phyloP scores from a whole-genome alignment of 2,888 invertebrate species.

The Trichogramma dendrolimi region DNA sequence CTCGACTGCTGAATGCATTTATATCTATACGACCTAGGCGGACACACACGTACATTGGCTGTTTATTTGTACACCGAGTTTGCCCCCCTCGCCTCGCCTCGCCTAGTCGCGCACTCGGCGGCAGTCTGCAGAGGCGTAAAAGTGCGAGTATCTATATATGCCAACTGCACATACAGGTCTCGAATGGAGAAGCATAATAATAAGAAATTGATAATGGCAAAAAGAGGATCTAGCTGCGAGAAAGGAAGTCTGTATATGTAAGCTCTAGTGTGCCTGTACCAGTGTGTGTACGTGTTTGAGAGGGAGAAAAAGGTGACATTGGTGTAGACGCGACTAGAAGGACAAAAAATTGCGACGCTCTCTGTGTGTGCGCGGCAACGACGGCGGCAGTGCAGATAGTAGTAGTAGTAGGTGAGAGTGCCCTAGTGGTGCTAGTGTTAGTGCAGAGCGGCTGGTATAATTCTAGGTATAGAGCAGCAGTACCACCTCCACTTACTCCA shows the following conservation, averaged over 20 bases:
- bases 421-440: too few species aligned
- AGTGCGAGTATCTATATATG: neutral
- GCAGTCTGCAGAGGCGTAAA: neutral
- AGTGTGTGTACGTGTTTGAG: neutral
- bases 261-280: too few species aligned
- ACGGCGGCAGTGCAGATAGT: constrained; percentile 1
- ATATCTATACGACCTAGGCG: too few species aligned
- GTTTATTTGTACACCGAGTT: too few species aligned
- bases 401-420: neutral
- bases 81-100: too few species aligned
- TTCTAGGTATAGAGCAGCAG: constrained; percentile 36
- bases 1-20: too few species aligned
- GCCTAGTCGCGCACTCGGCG: constrained; percentile 1
- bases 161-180: neutral
- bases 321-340: neutral
- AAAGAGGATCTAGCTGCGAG: constrained; percentile 27
- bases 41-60: too few species aligned
- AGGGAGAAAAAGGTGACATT: neutral
- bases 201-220: constrained; percentile 44
- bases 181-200: constrained; percentile 32
- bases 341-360: neutral
- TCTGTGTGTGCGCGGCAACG: neutral
- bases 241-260: neutral
- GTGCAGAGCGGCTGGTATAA: constrained; percentile 26
- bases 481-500: constrained; percentile 36